These are phyloP conservation scores for Sepiola atlantica DNA, from an alignment of 2,888 invertebrate genomes.

Conservation along the genomic window DNA sequence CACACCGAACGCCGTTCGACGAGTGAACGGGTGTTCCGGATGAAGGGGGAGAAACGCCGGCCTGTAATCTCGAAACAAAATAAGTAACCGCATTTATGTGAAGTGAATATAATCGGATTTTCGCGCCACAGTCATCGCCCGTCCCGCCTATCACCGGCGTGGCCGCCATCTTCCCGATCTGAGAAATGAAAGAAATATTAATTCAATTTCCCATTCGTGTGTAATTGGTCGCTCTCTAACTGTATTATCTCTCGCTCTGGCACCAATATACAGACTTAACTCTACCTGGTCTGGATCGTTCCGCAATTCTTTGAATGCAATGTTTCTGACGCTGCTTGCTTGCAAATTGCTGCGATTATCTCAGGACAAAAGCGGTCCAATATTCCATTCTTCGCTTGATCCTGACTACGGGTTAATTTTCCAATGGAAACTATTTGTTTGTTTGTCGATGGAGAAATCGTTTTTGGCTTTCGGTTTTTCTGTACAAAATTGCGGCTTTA, in stretches of 20 bases:
- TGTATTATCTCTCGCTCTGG: not conserved
- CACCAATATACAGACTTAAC: not conserved
- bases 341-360: not conserved
- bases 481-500: not conserved
- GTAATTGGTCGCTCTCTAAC: conserved; percentile 6
- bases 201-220: conserved; percentile 13
- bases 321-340: not conserved
- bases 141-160: not conserved
- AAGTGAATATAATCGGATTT: not conserved
- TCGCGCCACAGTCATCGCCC: not conserved
- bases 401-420: not conserved
- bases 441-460: not conserved
- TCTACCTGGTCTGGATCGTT: conserved; percentile 32
- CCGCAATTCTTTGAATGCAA: not conserved
- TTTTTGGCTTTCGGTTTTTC: not conserved
- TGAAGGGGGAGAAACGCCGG: not conserved
- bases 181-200: not conserved
- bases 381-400: not conserved
- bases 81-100: conserved; percentile 21
- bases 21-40: not conserved
- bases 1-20: not conserved
- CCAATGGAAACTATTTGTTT: not conserved
- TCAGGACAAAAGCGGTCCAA: not conserved
- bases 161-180: not conserved
- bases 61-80: not conserved